A percentile compares a stretch with the other conserved stretches of the same genome.
Conservation (phyloP, 2,113 vertebrate genomes). For the Desmodus rotundus region DNA sequence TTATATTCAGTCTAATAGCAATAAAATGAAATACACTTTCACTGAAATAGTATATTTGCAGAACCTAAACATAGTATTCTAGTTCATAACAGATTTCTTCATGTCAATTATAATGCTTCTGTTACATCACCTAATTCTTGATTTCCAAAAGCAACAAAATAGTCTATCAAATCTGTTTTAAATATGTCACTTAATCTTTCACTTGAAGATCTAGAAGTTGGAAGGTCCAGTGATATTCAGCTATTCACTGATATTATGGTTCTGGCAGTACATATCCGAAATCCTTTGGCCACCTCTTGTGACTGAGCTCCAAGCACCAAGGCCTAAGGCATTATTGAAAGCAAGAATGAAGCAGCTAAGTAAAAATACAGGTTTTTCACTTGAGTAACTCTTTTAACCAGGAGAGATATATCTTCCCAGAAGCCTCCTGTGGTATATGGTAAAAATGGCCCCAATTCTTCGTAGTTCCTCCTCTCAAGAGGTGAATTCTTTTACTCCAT, state of each 20-base stretch:
- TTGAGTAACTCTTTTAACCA: background rate
- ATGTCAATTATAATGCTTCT: background rate
- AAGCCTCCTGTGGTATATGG: background rate
- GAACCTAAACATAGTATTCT: background rate
- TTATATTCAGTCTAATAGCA: background rate
- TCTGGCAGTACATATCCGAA: background rate
- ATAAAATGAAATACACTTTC: background rate
- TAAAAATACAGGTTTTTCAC: background rate
- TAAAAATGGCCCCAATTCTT: background rate
- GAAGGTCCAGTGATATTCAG: background rate
- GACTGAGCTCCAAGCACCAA: background rate
- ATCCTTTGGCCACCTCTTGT: background rate
- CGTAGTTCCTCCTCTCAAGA: background rate
- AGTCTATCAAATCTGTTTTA: background rate
- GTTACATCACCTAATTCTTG: background rate
- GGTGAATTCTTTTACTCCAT: background rate
- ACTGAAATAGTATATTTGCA: background rate
- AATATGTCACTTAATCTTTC: background rate
- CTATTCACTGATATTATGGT: background rate
- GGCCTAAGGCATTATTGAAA: background rate
- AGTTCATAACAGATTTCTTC: background rate
- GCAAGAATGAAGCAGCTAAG: background rate
- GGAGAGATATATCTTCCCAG: background rate
- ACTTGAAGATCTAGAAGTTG: background rate
- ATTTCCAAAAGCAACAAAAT: background rate